Evolutionary conservation across 2,888 invertebrate genomes (phyloP).

Genomic region (Argyra leucocephala): DNA sequence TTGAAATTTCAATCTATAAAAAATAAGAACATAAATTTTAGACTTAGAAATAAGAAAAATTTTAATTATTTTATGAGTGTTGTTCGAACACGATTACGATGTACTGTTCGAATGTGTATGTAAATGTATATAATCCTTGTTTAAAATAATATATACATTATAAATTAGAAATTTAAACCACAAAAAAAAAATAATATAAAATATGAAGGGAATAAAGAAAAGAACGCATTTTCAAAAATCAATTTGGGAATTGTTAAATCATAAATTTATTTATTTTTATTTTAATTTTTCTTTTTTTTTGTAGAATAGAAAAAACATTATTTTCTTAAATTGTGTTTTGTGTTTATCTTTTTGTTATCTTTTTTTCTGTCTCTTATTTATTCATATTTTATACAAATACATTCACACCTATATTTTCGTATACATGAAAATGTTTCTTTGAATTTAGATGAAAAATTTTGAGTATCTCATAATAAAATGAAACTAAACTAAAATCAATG

Average conservation of each 20-base stretch:
- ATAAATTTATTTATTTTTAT: neutral
- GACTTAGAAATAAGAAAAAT: too few species aligned
- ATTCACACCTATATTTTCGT: neutral
- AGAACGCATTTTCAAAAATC: neutral
- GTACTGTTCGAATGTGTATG: too few species aligned
- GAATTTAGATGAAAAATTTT: too few species aligned
- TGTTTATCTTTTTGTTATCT: neutral
- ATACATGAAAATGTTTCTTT: too few species aligned
- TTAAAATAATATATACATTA: neutral
- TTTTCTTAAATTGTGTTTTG: neutral
- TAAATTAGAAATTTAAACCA: neutral
- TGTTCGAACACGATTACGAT: too few species aligned
- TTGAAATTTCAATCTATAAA: too few species aligned
- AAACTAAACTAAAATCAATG: too few species aligned
- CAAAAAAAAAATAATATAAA: neutral
- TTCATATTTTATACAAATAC: neutral
- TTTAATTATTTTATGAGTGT: too few species aligned
- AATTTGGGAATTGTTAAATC: conserved; percentile 1
- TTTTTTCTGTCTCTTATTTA: neutral
- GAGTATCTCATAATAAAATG: too few species aligned
- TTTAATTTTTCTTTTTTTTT: too few species aligned
- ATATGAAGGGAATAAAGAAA: neutral
- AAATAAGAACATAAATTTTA: too few species aligned
- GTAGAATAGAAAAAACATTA: neutral
- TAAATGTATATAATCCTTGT: too few species aligned